Conservation (phyloP, 2,888 invertebrate species). For the Hypomecis punctinalis region DNA sequence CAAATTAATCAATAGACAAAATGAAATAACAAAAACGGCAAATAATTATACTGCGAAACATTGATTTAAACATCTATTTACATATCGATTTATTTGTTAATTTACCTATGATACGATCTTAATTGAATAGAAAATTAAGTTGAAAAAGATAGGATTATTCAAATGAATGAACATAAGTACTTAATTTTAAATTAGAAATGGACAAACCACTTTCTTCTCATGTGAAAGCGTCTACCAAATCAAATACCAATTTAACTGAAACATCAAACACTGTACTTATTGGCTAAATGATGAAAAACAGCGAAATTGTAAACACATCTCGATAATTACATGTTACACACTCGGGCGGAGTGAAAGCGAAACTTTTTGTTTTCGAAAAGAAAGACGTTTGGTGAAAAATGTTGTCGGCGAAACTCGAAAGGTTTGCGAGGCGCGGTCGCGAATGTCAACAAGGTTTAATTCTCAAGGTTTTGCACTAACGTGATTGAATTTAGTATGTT, state of each 20-base stretch:
- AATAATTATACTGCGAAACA: too few relatives aligned
- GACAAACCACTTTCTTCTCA: not conserved
- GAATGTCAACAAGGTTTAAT: conserved; percentile 20
- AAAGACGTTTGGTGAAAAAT: conserved; percentile 15
- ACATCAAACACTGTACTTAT: conserved; percentile 11
- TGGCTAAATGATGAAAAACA: conserved; percentile 27
- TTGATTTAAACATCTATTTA: too few relatives aligned
- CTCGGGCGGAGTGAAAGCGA: conserved; percentile 32
- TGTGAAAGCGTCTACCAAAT: conserved; percentile 5
- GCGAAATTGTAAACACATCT: conserved; percentile 43
- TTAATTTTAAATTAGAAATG: not conserved
- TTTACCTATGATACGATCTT: too few relatives aligned
- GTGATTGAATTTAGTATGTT: conserved; percentile 6
- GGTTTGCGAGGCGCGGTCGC: not conserved
- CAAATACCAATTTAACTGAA: conserved; percentile 6
- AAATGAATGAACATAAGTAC: too few relatives aligned
- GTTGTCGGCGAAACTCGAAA: conserved; percentile 9
- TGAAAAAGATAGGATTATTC: too few relatives aligned
- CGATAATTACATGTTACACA: conserved; percentile 38
- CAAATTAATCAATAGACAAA: too few relatives aligned
- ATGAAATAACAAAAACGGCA: too few relatives aligned
- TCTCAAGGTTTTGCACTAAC: conserved; percentile 18
- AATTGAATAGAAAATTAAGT: too few relatives aligned
- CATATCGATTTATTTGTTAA: too few relatives aligned
- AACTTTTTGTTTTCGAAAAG: conserved; percentile 31